Percentiles rank a stretch among this genome's conserved stretches.
Conservation (phyloP, 1,140 invertebrate genomes). For the Heliconius congener region DNA sequence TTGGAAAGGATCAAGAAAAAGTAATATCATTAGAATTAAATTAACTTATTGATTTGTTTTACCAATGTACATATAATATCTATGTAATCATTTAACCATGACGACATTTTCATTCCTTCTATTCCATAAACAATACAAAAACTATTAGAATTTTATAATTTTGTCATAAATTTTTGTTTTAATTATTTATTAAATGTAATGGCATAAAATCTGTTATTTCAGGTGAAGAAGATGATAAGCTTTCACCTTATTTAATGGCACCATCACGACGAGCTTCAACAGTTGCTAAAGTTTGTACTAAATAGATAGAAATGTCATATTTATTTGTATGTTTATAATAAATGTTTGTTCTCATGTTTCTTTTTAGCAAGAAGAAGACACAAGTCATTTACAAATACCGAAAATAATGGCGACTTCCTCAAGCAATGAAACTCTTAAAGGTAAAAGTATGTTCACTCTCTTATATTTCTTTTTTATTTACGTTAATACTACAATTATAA, state of each 20-base stretch:
- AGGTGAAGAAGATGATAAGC: constrained; percentile 76
- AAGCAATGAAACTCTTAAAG: constrained; percentile 88
- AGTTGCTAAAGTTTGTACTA: constrained; percentile 58
- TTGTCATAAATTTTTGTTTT: too few relatives aligned
- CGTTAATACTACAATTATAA: too few relatives aligned
- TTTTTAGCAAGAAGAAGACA: constrained; percentile 58
- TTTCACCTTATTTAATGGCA: constrained; percentile 68
- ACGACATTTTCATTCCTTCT: too few relatives aligned
- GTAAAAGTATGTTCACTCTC: constrained; percentile 63
- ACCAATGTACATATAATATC: too few relatives aligned
- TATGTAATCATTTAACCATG: background rate
- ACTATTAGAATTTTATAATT: too few relatives aligned
- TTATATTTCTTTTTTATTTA: too few relatives aligned
- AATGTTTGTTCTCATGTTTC: background rate
- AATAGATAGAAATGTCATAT: background rate
- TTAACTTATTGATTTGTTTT: background rate
- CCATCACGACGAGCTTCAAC: constrained; percentile 66
- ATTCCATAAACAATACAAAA: too few relatives aligned
- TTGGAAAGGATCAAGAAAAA: constrained; percentile 81
- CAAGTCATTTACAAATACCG: constrained; percentile 84
- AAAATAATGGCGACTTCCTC: constrained; percentile 86
- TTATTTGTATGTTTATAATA: background rate
- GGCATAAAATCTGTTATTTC: constrained; percentile 25
- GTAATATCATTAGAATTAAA: constrained; percentile 44
- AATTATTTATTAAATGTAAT: background rate